Evolutionary conservation across 2,797 vertebrate genomes (phyloP), one percentile per base, ranked within the genome.

Genomic region (Euthynnus affinis): DNA sequence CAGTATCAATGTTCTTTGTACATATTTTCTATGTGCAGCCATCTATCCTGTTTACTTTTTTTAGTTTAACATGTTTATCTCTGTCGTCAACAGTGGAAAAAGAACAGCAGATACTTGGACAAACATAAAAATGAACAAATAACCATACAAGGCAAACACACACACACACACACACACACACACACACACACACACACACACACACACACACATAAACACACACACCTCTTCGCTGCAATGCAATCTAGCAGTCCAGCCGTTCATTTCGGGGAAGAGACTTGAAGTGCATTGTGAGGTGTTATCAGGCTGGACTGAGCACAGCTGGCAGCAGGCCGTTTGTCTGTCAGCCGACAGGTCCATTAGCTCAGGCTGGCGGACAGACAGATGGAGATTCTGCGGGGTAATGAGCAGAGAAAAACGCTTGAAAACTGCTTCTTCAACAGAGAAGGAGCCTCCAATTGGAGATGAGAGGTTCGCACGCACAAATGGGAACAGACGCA

Each of bases 361-460:
- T 93, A 93, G 85, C 84, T 60, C 81, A 27, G 78, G 68, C 82
- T 56, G 89, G 82, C 10, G 60, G 80, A 85, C 83, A 23, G 88
- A 87, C 91, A 92, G 92, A 92, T 89, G 90, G 91, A 92, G 89
- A 63, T 83, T 85, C 84, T 62, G 90, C 82, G 40, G 90, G 91
- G 83, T 88, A 91, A 91, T 81, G 89, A 91, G 82, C 76, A 74
- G 73, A 84, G 82, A 83, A 81, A 88, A 78, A 84, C 20, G 56
- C 58, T 80, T 4, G 13, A 63, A 83, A 85, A 79, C n/a, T 1
- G 59, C 71, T 77, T 37, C 64, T 76, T 72, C 61, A 25, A 70
- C 72, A 34, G 69, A 71, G 62, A 65, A 20, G 34, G 61, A 64
- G 61, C 40, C 57, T 87, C 64, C 80, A 59, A 49, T 80, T 73